Evolutionary conservation across 1,140 invertebrate species (phyloP), one percentile per base, ranked within the genome.

Genomic region (Aphelenchoides fujianensis): DNA sequence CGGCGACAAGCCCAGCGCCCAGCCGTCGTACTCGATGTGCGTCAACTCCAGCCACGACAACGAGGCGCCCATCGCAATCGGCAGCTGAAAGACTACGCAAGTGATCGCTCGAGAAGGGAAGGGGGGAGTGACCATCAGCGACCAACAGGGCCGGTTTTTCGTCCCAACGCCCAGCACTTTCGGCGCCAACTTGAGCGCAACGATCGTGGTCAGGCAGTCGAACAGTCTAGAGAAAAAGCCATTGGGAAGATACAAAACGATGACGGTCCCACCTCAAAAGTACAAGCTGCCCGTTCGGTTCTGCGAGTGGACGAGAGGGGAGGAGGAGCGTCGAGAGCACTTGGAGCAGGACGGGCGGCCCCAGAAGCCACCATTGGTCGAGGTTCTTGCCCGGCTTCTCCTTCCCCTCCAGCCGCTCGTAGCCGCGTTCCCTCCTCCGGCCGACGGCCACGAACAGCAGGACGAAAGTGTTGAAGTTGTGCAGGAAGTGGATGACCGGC

Each of bases 31-130:
- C 37, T 78, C 76, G 30, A 78, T 78, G 53, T 78, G 71, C 5
- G 74, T 71, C 55, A 78, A 73, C 37, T 78, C 76, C 12, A 78
- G 64, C 76, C 76, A 78, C 5, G 74, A 78, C 16, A 78, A 31
- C 5, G 76, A 78, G n/a, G 35, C 78, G 36, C 59, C 64, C 52
- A 78, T 28, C 1, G 76, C 75, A 27, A 78, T 30, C 7, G 79
- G 79, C 0, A 79, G 3, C 76, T 78, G 35, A 74, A 80, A 64
- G 2, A 16, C 16, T 59, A n/a, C n/a, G n/a, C n/a, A n/a, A n/a
- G n/a, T n/a, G n/a, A n/a, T n/a, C n/a, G n/a, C n/a, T n/a, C n/a
- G n/a, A n/a, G 27, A 53, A 19, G 52, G 27, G 27, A 53, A n/a
- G n/a, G n/a, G n/a, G n/a, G n/a, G 31, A 66, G 1, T 1, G 1